Conservation (phyloP, 2,113 vertebrate genomes). For the Daphoenositta chrysoptera region DNA sequence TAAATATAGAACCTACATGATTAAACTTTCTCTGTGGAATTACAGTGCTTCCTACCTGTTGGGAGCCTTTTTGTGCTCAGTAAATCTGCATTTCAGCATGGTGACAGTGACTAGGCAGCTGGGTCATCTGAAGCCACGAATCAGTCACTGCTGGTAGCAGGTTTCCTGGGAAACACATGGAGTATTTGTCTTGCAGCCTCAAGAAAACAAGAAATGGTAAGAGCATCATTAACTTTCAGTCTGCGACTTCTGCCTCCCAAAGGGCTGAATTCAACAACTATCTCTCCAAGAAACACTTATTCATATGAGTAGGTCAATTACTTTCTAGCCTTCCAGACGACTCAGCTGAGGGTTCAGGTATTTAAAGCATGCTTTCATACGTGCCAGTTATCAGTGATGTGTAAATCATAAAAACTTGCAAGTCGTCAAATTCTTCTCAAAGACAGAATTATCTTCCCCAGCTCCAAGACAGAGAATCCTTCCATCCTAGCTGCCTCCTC, state of each 20-base stretch:
- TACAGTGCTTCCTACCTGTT: background rate
- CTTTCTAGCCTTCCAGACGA: background rate
- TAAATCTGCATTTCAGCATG: background rate
- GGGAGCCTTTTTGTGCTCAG: background rate
- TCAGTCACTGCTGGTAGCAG: background rate
- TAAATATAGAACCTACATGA: background rate
- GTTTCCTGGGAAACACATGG: conserved; percentile 16
- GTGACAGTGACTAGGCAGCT: background rate
- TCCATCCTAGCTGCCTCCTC: background rate
- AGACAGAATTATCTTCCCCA: background rate
- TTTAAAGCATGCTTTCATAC: background rate
- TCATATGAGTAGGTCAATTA: background rate
- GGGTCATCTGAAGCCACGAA: background rate
- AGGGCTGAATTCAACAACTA: background rate
- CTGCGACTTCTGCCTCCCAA: background rate
- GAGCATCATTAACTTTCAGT: conserved; percentile 11
- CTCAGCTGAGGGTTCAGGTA: background rate
- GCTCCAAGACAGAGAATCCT: background rate
- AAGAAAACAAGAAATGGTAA: background rate
- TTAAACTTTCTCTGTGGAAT: background rate
- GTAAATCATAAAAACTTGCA: background rate
- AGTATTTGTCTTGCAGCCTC: background rate
- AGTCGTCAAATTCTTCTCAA: background rate
- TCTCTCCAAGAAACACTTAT: background rate
- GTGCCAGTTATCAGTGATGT: background rate